Base-by-base conservation (phyloP, 2,888 invertebrate genomes). In the Dendrolimus houi region DNA sequence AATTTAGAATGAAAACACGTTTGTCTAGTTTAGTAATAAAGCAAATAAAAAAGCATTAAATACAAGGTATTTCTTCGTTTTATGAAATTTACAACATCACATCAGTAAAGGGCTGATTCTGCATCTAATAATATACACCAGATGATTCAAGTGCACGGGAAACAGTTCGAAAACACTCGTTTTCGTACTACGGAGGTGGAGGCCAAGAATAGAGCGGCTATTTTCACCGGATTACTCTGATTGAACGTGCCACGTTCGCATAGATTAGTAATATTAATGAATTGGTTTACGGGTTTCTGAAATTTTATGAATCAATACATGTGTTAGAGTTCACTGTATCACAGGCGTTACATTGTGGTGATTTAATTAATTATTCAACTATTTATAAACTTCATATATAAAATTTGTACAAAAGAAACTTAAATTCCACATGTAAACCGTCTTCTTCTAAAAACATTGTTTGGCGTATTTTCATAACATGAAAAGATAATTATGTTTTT, bases 101-200 rank as follows among this genome's bases (percentile, higher is more conserved):
- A 47, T 29, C 47, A 47, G 9, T 12, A 12, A 47, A 47, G 47
- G 47, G 47, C 8, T 47, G 10, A 10, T 47, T 47, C 12, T 12
- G 47, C 9, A 47, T 47, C 47, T 12, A 47, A 47, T 12, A 9
- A 47, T 47, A 41, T 41, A 47, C 12, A 14, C 12, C 13, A 52
- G 56, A 54, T 58, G 58, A 58, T 54, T 58, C 58, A 58, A 58
- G 58, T 58, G 56, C 58, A 58, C 56, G 54, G 52, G 41, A 47
- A 47, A 47, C 47, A 12, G 47, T 47, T 47, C 47, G 47, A 47
- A 47, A 47, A 47, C 47, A 47, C 47, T 47, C 47, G 12, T 47
- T 29, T 47, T 47, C 47, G 47, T 47, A 47, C 47, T 47, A 47
- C 47, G 47, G 47, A 47, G 47, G 47, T 47, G 47, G 47, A 47